Evolutionary conservation across 2,888 invertebrate species (phyloP), one percentile per base, ranked within the genome.

Genomic region (Volucella zonaria): DNA sequence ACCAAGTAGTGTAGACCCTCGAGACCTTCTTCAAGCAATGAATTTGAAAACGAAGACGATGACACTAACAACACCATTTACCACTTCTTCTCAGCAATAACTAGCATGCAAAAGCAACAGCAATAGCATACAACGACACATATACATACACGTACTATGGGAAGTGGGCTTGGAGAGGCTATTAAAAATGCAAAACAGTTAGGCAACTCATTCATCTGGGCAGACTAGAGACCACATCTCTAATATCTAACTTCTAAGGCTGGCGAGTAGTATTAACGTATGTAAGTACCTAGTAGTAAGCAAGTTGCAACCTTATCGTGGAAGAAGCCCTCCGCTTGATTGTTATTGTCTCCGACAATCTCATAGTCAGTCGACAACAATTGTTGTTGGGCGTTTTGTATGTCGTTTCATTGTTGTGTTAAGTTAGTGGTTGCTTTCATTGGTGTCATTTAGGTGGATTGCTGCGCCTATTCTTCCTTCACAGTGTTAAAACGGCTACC

Each of bases 121-220:
- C 4, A 31, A 31, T 6, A 31, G 31, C 31, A 31, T 6, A 31
- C 31, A 31, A 31, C 4, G 6, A 1, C 31, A 6, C 42, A 75
- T 15, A 49, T 10, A 42, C 42, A 58, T 9, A 31, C 58, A 61
- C 42, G 61, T 14, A 56, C 31, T 71, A 76, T 76, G 76, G 58
- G 76, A 81, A 85, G 85, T 81, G 85, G 31, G 81, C 45, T 79
- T 52, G 70, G 66, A 59, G 56, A 61, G 77, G 85, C 81, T 73
- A 85, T 81, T 85, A 81, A 85, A 81, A 85, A 81, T 81, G 81
- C 81, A 80, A 81, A 79, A 85, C 81, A 85, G 85, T 85, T 85
- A 85, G 71, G 76, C 73, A 85, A 81, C 81, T 67, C 76, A 85
- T 85, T 85, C 85, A 85, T 85, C 81, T 64, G 68, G 73, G 71